Evolutionary conservation across 2,888 invertebrate species (phyloP), one percentile per base, ranked within the genome.

Genomic region (Melinaea menophilus): DNA sequence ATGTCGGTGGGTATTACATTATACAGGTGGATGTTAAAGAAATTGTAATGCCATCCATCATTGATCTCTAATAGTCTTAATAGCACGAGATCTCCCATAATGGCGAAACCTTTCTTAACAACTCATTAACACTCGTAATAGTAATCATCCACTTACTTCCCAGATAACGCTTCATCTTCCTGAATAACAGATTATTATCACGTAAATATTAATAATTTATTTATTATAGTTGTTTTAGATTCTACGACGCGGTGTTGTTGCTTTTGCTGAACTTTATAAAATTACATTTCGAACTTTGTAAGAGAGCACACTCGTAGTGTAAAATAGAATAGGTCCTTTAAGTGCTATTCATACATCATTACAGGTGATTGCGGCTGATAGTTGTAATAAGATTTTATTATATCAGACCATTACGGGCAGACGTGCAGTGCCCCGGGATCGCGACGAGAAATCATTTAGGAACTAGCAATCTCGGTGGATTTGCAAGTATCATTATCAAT

Each of bases 361-460:
- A 79, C 72, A 73, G 78, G 79, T 78, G 79, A 85, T 85, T 79
- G 76, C 76, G 75, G 74, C 72, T 78, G 78, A 82, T 82, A 80
- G 79, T 79, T 72, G 78, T 85, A 84, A 86, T 88, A 86, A 82
- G 81, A 82, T 85, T 87, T 85, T 85, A 86, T 87, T 86, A 87
- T 82, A 85, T 82, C 81, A 79, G 74, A 76, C 79, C 81, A 88
- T 88, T 88, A 88, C 76, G 77, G 75, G 82, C 69, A 80, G 79
- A 85, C 86, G 86, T 88, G 87, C 82, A 75, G 77, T 80, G 82
- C 84, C 81, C 81, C 72, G 77, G 77, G 84, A 81, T 84, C 82
- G 80, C 79, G 77, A 77, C 72, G 76, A 75, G 76, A 75, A 77
- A 80, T 77, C 54, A 63, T 61, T 61, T 69, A 63, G 57, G 59